Base-by-base conservation (phyloP, 2,113 vertebrate species). In the Sylvietta virens region DNA sequence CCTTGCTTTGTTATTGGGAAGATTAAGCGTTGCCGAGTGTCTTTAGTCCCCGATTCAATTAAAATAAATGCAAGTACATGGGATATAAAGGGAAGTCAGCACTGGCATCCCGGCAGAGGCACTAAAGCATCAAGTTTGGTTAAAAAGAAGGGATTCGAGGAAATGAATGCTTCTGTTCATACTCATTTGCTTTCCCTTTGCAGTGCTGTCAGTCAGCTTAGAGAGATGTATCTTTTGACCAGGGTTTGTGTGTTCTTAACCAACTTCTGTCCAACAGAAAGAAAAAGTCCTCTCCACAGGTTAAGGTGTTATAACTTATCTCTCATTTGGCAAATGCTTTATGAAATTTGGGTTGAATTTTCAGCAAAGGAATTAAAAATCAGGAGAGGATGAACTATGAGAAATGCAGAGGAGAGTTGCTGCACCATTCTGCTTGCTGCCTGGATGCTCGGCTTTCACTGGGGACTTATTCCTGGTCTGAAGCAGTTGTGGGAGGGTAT, bases 1-100 rank as follows among this genome's bases (percentile, higher is more conserved):
- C 58, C 76, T 82, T 87, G 92, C 92, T 96, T 97, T 97, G 92
- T 97, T 96, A 78, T 92, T 31, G 39, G n/a, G 51, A 83, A 94
- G 88, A 95, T 96, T 95, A 92, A 73, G 81, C 30, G 64, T 66
- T 88, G 66, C 60, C 2, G 76, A 76, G 72, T 94, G 48, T 94
- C 70, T 72, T 62, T 44, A 65, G 74, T 93, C 66, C 23, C 39
- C 53, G 61, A 93, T 83, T 50, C 42, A 96, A 62, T 95, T 97
- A 94, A 97, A 97, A 97, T 92, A 93, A 88, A 92, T 67, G 77
- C 73, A 72, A 71, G 71, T 79, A 83, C 82, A 45, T 54, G 74
- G 79, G 51, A 73, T 67, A 40, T 82, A 86, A 93, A 77, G 53
- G 76, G 53, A 66, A 86, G 78, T 33, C 66, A 39, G 70, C 7